A percentile compares a stretch with the other conserved stretches of the same genome.
phyloP scores from a whole-genome alignment of 2,113 vertebrate genomes.

The Corythornis madagascariensis region DNA sequence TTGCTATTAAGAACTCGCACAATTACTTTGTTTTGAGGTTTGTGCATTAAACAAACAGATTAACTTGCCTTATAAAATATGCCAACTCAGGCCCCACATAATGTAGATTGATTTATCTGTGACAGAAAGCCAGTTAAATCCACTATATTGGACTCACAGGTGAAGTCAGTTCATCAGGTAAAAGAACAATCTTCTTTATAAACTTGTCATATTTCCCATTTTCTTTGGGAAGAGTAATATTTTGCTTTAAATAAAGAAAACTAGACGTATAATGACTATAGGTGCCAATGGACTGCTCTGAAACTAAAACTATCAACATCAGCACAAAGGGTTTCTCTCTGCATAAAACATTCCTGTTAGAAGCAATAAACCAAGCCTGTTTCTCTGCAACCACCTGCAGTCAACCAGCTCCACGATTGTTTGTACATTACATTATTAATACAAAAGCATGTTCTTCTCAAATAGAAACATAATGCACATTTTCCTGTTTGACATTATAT shows the following conservation, averaged over 20 bases:
- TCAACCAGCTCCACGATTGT: not conserved
- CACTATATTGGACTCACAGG: not conserved
- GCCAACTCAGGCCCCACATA: not conserved
- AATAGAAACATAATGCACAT: not conserved
- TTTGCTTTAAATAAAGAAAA: not conserved
- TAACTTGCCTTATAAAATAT: conserved; percentile 13
- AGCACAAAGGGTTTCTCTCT: not conserved
- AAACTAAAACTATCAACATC: not conserved
- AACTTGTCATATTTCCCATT: not conserved
- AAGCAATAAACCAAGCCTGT: conserved; percentile 1
- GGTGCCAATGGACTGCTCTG: not conserved
- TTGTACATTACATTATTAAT: not conserved
- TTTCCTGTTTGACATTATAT: not conserved
- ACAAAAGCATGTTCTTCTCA: not conserved
- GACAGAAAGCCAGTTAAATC: conserved; percentile 15
- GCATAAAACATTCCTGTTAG: conserved; percentile 18
- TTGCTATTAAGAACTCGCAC: not conserved
- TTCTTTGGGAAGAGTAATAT: not conserved
- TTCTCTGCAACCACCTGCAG: not conserved
- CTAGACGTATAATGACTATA: not conserved
- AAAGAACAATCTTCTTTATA: conserved; percentile 1
- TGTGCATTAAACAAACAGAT: conserved; percentile 1
- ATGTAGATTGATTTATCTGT: conserved; percentile 25
- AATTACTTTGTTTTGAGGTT: not conserved
- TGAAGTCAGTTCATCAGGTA: conserved; percentile 20